These are phyloP conservation scores for Bujurquina vittata DNA, from an alignment of 2,113 vertebrate species.

Conservation along the genomic window DNA sequence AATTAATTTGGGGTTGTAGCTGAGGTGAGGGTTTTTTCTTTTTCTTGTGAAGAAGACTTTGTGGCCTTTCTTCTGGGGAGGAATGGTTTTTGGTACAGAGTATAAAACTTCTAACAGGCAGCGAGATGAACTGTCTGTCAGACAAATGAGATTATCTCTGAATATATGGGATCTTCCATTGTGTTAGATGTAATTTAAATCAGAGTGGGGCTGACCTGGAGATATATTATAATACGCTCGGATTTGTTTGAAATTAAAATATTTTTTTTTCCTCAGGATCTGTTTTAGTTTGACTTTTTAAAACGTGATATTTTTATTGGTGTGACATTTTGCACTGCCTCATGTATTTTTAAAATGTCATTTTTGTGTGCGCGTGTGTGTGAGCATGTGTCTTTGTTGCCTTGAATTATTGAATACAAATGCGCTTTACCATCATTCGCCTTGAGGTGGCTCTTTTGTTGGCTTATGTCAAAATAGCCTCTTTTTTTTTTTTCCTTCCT, in stretches of 20 bases:
- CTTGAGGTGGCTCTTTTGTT: slow-evolving; percentile 59
- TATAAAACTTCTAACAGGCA: slow-evolving; percentile 18
- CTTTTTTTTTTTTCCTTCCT: background rate
- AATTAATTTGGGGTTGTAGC: slow-evolving; percentile 29
- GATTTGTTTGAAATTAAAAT: slow-evolving; percentile 58
- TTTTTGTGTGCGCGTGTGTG: slow-evolving; percentile 46
- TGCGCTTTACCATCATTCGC: slow-evolving; percentile 74
- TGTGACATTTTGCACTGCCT: slow-evolving; percentile 82
- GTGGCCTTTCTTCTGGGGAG: slow-evolving; percentile 71
- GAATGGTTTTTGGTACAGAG: slow-evolving; percentile 49
- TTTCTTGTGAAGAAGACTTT: slow-evolving; percentile 40
- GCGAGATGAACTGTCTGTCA: slow-evolving; percentile 55
- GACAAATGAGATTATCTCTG: slow-evolving; percentile 55
- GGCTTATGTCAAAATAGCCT: slow-evolving; percentile 30
- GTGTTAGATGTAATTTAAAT: slow-evolving; percentile 76
- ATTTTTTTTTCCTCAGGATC: slow-evolving; percentile 80
- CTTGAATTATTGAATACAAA: slow-evolving; percentile 79
- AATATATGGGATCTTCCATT: slow-evolving; percentile 61
- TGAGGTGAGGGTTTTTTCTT: slow-evolving; percentile 19
- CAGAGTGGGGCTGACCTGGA: slow-evolving; percentile 66
- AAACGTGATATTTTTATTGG: slow-evolving; percentile 74
- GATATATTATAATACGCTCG: slow-evolving; percentile 56
- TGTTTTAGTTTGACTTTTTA: slow-evolving; percentile 67
- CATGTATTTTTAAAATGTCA: slow-evolving; percentile 62
- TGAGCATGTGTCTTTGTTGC: slow-evolving; percentile 58